Evolutionary conservation across 2,888 invertebrate species (phyloP).

Genomic region (Aphelenchoides bicaudatus): DNA sequence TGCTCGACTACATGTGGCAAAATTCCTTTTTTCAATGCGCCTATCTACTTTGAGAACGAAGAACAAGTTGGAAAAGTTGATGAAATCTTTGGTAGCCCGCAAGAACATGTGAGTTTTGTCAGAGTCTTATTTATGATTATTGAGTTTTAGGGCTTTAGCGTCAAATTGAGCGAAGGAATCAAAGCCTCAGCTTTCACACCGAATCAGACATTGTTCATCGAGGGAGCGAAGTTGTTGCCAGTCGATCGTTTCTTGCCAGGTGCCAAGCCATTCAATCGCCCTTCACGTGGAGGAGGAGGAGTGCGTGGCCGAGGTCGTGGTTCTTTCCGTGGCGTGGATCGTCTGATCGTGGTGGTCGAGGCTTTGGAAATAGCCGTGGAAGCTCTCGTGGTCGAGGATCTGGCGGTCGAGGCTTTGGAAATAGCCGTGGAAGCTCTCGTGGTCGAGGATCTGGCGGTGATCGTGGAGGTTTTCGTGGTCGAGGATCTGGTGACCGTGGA

Average conservation of each 20-base stretch:
- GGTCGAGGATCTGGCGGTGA: conserved; percentile 52
- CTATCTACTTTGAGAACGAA: conserved; percentile 90
- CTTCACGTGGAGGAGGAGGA: too few relatives aligned
- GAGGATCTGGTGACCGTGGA: too few relatives aligned
- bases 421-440: conserved; percentile 32
- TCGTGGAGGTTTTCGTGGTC: conserved; percentile 32
- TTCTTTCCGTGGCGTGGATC: too few relatives aligned
- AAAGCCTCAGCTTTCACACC: too few relatives aligned
- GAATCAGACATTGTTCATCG: too few relatives aligned
- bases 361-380: conserved; percentile 23
- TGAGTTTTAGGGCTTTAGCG: too few relatives aligned
- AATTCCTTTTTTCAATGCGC: conserved; percentile 97
- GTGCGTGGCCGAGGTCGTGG: conserved; percentile 28
- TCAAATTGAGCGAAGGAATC: too few relatives aligned
- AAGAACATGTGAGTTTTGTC: conserved; percentile 72
- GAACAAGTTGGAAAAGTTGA: conserved; percentile 96
- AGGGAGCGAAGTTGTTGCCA: too few relatives aligned
- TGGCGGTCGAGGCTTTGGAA: conserved; percentile 24
- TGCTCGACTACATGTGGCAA: conserved; percentile 83
- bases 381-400: conserved; percentile 32
- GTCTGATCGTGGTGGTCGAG: too few relatives aligned
- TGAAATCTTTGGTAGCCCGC: conserved; percentile 94
- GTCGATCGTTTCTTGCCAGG: too few relatives aligned
- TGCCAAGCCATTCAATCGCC: too few relatives aligned
- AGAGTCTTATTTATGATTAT: too few relatives aligned